A percentile compares a stretch with the other conserved stretches of the same genome.
phyloP scores from a whole-genome alignment of 2,888 invertebrate species.

The Plebejus argus region DNA sequence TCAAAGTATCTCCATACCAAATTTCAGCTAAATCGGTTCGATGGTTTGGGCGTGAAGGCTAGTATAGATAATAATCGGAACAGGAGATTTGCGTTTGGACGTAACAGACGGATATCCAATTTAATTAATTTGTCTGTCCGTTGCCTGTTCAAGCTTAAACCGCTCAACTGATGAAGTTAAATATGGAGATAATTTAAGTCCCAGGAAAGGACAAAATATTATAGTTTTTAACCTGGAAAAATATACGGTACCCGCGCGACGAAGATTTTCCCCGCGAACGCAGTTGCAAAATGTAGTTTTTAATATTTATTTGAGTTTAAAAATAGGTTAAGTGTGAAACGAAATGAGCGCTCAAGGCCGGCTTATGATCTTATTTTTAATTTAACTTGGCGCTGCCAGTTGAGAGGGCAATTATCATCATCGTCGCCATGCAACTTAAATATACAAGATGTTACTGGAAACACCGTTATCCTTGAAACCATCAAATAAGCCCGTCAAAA shows the following conservation, averaged over 20 bases:
- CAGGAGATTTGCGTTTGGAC: too few species aligned
- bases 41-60: too few species aligned
- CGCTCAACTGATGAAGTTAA: too few species aligned
- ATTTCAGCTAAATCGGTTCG: too few species aligned
- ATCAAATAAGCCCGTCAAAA: too few species aligned
- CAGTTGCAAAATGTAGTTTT: neutral
- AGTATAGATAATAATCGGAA: too few species aligned
- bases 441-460: too few species aligned
- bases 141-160: too few species aligned
- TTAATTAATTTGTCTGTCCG: too few species aligned
- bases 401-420: neutral
- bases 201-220: neutral
- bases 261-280: neutral
- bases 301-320: conserved; percentile 20
- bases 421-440: neutral
- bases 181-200: neutral
- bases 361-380: conserved; percentile 20
- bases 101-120: too few species aligned
- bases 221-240: neutral
- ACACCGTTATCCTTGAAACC: too few species aligned
- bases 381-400: neutral
- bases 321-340: conserved; percentile 24
- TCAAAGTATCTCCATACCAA: too few species aligned
- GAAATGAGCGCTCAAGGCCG: neutral
- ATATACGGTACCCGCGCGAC: neutral